Evolutionary conservation across 1,140 invertebrate species (phyloP), one percentile per base, ranked within the genome.

Genomic region (Cardiocondyla obscurior): DNA sequence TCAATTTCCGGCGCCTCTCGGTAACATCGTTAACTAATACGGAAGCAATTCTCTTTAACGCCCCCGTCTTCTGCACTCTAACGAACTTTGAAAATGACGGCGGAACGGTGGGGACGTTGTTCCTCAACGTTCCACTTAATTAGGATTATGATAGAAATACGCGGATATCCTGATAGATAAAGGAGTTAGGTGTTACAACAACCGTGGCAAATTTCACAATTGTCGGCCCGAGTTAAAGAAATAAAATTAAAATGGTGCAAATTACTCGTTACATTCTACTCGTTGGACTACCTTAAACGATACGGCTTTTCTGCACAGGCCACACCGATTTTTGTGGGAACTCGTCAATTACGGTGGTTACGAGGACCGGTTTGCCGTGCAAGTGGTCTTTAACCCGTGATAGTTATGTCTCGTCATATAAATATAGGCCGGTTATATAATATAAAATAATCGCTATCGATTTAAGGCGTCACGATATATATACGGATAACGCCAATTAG

Each of bases 21-120:
- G 33, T 69, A 79, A 79, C 62, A 33, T 79, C 49, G 46, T 79
- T 79, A 79, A 79, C 62, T 79, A 79, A 79, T 69, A 49, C 74
- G 74, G 74, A 79, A 79, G 74, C 46, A 79, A 79, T 79, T 79
- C 28, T 22, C 62, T 79, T 67, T 69, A 79, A 79, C 33, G 46
- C 36, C 57, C 60, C 16, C 16, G 33, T 79, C 49, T 39, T 69
- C 30, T 49, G 6, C 44, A 51, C 30, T 65, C 46, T 67, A 79
- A 79, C 46, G 74, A 79, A 67, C 62, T 53, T 53, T 46, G 25
- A 79, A 79, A 79, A 53, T 53, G 6, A 28, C 42, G 30, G 19
- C 58, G 16, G 36, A 62, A 36, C 30, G 39, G 25, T 36, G 14
- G 67, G 44, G 14, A 39, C 6, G 39, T n/a, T n/a, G 62, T 79